A percentile compares a stretch with the other conserved stretches of the same genome.
These are phyloP conservation scores for Chalcis sispes DNA, from an alignment of 2,888 invertebrate species.

Conservation along the genomic window DNA sequence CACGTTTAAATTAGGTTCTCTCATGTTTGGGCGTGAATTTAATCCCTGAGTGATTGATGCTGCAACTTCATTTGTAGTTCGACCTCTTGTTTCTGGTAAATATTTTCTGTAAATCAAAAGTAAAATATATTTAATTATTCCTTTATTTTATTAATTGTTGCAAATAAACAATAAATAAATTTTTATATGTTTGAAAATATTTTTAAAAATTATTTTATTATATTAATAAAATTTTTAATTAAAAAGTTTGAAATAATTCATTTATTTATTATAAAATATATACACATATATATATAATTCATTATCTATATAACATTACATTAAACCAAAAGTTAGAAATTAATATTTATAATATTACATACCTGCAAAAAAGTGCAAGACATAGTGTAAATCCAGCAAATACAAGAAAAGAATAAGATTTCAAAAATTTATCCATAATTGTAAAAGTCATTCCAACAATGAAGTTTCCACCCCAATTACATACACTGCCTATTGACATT, in stretches of 20 bases:
- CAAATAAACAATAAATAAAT: neutral
- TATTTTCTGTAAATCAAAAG: constrained; percentile 78
- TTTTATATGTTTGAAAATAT: constrained; percentile 3
- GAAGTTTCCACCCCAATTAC: constrained; percentile 94
- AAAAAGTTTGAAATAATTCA: neutral
- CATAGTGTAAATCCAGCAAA: constrained; percentile 80
- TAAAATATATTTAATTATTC: constrained; percentile 13
- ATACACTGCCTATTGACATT: constrained; percentile 90
- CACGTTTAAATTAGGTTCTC: neutral
- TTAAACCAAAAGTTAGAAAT: neutral
- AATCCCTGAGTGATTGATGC: constrained; percentile 82
- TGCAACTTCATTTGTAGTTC: constrained; percentile 81
- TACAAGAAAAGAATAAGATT: constrained; percentile 86
- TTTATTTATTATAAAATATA: neutral
- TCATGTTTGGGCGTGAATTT: constrained; percentile 75
- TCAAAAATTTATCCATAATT: constrained; percentile 80
- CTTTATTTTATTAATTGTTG: neutral
- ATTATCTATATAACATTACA: neutral
- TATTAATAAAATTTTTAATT: neutral
- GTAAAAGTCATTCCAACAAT: constrained; percentile 89
- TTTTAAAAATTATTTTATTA: neutral
- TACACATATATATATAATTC: neutral
- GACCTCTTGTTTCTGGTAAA: constrained; percentile 87
- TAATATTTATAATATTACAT: constrained; percentile 41
- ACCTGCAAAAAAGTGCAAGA: constrained; percentile 81